Evolutionary conservation across 2,797 vertebrate species (phyloP), one percentile per base, ranked within the genome.

Genomic region (Cossypha caffra): DNA sequence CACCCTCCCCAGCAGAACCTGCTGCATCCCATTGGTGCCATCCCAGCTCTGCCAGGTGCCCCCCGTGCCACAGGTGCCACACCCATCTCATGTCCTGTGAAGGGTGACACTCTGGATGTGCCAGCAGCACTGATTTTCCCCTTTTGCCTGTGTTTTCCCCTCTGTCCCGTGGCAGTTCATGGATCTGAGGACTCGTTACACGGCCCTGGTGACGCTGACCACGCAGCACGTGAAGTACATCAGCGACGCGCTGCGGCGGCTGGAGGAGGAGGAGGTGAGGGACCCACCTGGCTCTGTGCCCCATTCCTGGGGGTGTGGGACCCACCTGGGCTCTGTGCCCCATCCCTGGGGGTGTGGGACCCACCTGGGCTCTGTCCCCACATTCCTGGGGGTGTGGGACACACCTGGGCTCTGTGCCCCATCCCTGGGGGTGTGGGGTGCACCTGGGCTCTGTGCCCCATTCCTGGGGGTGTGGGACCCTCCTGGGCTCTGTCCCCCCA

Each of bases 221-320:
- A 99, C 99, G 0, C 99, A 99, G 95, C 99, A 99, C 11, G 99
- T 99, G 23, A 99, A 99, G 93, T 99, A 99, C 93, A 99, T 99
- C 98, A 99, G 99, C 4, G 99, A 99, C 38, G 99, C 99, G 0
- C 98, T 99, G 45, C 98, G 99, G 61, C 95, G 99, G 42, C 98
- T 99, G 47, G 99, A 99, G 94, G 99, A 99, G 71, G 99, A 99
- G 91, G 99, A 99, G 98, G 99, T 99, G n/a, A 97, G 97, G 50
- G 43, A 6, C 42, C 10, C 18, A 5, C 18, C 42, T 43, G 42
- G 40, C 40, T 18, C 40, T 42, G 40, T 42, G 4, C 40, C 40
- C 8, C 9, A 0, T 58, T 19, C 57, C 28, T 4, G 1, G 2
- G 76, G 93, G 1, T 9, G 38, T 9, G 43, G 43, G 4, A 0